Base-by-base conservation (phyloP, 1,140 invertebrate species). In the Campoletis sonorensis region DNA sequence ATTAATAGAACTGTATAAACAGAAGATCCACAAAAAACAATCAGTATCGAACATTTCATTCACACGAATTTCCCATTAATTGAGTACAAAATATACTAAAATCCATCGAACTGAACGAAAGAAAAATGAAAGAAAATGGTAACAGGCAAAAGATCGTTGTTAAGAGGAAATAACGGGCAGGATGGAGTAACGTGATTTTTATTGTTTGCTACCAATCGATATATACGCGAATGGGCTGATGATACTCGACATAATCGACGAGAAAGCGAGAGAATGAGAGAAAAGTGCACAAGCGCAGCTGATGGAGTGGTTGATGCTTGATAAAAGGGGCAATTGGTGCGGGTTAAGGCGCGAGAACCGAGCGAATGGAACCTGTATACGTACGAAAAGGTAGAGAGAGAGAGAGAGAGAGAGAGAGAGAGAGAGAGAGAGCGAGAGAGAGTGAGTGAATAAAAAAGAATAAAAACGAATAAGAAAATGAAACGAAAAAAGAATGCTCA, bases 331-430 rank as follows among this genome's bases (percentile, higher is more conserved):
- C 21, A 49, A 13, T 45, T 16, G 30, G 30, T 75, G 26, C 3
- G 54, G 13, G 45, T 45, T 23, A 27, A 81, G 81, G 70, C 10
- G 75, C 70, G 78, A 83, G 73, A 45, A 37, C 58, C 40, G 51
- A 68, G 79, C 16, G 81, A 84, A 81, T 72, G 80, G 80, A 82
- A 79, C 27, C 26, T 75, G 67, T 81, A 78, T 85, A 84, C 83
- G 82, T 85, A 49, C 18, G 33, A 45, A 86, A 84, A 82, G 77
- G 83, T 82, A 82, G 81, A n/a, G n/a, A n/a, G n/a, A n/a, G n/a
- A n/a, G n/a, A n/a, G n/a, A n/a, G n/a, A n/a, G n/a, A n/a, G n/a
- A n/a, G n/a, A n/a, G n/a, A n/a, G n/a, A n/a, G n/a, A n/a, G n/a
- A n/a, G n/a, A n/a, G n/a, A n/a, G n/a, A n/a, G n/a, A n/a, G n/a